Percentiles rank a stretch among this genome's conserved stretches.
Conservation (phyloP, 2,888 invertebrate species). For the Agriotes lineatus region DNA sequence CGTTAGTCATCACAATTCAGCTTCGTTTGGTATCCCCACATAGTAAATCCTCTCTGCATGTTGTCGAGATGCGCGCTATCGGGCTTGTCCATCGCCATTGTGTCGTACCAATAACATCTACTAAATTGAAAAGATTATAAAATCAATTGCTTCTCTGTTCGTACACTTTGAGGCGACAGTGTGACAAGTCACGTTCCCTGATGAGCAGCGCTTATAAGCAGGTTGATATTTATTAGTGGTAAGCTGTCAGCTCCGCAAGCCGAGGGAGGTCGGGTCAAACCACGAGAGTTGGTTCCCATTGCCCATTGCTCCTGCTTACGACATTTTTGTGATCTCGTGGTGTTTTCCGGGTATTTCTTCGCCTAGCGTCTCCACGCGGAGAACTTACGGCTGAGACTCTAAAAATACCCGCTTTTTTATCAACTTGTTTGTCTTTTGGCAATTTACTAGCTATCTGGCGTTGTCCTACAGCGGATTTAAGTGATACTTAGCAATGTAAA, state of each 20-base stretch:
- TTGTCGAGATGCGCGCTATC: constrained; percentile 60
- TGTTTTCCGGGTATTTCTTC: constrained; percentile 40
- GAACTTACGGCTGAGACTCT: too few species aligned
- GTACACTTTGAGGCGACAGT: constrained; percentile 61
- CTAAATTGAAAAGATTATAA: constrained; percentile 68
- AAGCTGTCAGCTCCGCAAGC: constrained; percentile 46
- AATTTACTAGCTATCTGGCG: background rate
- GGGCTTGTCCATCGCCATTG: constrained; percentile 66
- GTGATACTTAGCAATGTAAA: too few species aligned
- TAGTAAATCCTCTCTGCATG: constrained; percentile 59
- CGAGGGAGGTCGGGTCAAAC: constrained; percentile 54
- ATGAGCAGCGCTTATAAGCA: constrained; percentile 30
- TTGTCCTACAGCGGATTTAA: too few species aligned
- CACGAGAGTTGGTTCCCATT: constrained; percentile 43
- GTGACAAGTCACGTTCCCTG: constrained; percentile 42
- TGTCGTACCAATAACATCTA: constrained; percentile 67
- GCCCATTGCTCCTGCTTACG: constrained; percentile 48
- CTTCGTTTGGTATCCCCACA: constrained; percentile 34
- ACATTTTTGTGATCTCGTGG: constrained; percentile 41
- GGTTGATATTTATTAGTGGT: constrained; percentile 54
- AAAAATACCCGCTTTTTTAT: background rate
- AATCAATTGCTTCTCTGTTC: constrained; percentile 63
- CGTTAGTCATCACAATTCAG: constrained; percentile 19
- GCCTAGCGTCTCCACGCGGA: too few species aligned
- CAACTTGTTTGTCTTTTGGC: background rate